Evolutionary conservation across 2,888 invertebrate genomes (phyloP).

Genomic region (Odontocerum albicorne): DNA sequence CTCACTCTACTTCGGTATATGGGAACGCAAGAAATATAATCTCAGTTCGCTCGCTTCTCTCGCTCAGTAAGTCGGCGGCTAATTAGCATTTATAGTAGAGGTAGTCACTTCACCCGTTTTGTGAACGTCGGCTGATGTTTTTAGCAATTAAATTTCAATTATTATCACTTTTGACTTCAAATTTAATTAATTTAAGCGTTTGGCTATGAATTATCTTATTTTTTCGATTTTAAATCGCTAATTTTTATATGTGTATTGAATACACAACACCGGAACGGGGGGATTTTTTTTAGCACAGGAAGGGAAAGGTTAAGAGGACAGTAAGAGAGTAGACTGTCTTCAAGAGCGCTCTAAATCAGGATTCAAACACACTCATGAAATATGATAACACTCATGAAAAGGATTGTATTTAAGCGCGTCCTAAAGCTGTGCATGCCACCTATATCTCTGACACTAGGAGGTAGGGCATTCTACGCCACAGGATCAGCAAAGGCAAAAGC

Average conservation of each 20-base stretch:
- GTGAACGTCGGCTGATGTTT: background rate
- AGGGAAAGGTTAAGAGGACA: background rate
- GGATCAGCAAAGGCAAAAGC: too few relatives aligned
- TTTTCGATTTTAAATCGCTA: background rate
- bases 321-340: too few relatives aligned
- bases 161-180: slow-evolving; percentile 1
- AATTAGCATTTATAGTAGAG: background rate
- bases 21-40: background rate
- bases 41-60: background rate
- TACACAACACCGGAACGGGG: background rate
- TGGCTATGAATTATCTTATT: background rate
- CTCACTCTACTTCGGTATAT: background rate
- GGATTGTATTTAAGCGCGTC: too few relatives aligned
- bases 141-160: background rate
- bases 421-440: too few relatives aligned
- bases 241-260: background rate
- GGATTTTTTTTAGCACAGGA: background rate
- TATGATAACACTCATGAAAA: too few relatives aligned
- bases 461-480: too few relatives aligned
- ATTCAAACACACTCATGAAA: too few relatives aligned
- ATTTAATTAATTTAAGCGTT: background rate
- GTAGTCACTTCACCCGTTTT: background rate
- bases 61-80: background rate
- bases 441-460: too few relatives aligned
- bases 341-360: too few relatives aligned